Conservation (phyloP, 2,113 vertebrate species). For the Dromiciops gliroides region DNA sequence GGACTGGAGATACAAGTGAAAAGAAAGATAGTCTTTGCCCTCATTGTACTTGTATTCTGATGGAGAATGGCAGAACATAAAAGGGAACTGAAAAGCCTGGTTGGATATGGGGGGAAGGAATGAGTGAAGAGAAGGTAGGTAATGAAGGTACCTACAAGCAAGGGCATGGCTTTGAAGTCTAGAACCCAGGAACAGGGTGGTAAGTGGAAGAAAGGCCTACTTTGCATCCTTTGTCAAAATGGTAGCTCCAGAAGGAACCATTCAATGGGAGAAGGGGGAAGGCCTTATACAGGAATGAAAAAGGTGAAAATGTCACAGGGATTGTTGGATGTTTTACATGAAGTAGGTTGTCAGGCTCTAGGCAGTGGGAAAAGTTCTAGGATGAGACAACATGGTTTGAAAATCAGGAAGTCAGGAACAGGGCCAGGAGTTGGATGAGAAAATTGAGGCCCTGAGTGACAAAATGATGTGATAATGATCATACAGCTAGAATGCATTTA, state of each 20-base stretch:
- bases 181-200: neutral
- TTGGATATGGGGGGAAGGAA: neutral
- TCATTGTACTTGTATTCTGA: neutral
- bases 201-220: neutral
- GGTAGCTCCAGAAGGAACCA: too few relatives aligned
- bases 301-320: neutral
- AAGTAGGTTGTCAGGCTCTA: neutral
- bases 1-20: neutral
- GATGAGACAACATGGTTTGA: neutral
- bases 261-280: neutral
- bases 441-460: neutral
- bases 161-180: neutral
- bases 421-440: neutral
- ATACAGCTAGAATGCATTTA: too few relatives aligned
- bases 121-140: neutral
- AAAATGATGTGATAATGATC: neutral
- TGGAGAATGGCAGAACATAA: too few relatives aligned
- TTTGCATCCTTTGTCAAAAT: neutral
- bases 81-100: neutral
- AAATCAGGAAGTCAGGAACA: neutral
- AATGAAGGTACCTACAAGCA: neutral
- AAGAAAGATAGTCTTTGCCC: neutral
- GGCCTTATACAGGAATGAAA: neutral
- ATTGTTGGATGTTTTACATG: neutral
- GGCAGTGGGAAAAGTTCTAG: neutral